These are phyloP conservation scores for Leptura quadrifasciata DNA, from an alignment of 2,888 invertebrate genomes.

Conservation along the genomic window DNA sequence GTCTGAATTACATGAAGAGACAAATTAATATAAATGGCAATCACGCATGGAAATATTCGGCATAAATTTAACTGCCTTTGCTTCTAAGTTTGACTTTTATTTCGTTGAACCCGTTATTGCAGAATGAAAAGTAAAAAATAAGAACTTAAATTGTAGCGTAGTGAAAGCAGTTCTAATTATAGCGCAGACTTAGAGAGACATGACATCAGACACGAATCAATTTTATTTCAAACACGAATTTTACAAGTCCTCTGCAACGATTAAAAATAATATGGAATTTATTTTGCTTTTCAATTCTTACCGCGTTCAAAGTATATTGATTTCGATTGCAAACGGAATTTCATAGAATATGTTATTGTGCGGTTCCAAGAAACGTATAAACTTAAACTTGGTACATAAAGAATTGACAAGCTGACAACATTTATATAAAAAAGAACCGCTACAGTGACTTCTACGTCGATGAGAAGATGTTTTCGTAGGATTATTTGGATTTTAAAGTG, in stretches of 20 bases:
- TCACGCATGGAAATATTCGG: background rate
- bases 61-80: background rate
- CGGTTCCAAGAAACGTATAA: background rate
- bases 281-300: background rate
- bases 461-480: background rate
- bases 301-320: background rate
- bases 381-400: constrained; percentile 1
- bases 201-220: constrained; percentile 7
- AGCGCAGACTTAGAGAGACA: constrained; percentile 2
- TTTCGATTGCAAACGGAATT: background rate
- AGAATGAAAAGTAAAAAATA: background rate
- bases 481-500: too few species aligned
- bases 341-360: background rate
- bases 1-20: background rate
- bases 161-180: constrained; percentile 7
- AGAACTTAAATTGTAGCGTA: background rate
- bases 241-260: background rate
- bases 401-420: background rate
- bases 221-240: background rate
- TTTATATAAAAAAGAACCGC: background rate
- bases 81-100: background rate
- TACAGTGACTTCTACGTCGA: background rate
- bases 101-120: background rate
- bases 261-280: background rate
- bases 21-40: background rate